A percentile compares a stretch with the other conserved stretches of the same genome.
These are phyloP conservation scores for Sarcophaga subvicina DNA, from an alignment of 2,888 invertebrate species.

Conservation along the genomic window DNA sequence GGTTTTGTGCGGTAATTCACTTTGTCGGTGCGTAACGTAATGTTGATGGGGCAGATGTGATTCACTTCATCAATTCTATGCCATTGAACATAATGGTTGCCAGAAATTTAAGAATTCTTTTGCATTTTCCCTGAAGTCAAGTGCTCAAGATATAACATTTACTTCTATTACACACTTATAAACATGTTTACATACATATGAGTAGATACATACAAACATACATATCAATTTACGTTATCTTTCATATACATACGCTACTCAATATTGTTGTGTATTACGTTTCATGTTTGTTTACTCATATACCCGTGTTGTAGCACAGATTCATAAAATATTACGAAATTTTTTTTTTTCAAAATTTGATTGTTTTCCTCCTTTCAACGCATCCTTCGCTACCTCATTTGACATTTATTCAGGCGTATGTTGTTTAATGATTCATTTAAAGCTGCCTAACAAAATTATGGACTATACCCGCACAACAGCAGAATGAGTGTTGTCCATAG, in stretches of 20 bases:
- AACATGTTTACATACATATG: not conserved
- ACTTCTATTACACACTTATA: not conserved
- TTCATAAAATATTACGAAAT: slow-evolving; percentile 4
- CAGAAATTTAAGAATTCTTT: slow-evolving; percentile 8
- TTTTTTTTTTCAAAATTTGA: slow-evolving; percentile 3
- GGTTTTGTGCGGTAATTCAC: slow-evolving; percentile 32
- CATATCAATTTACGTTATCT: not conserved
- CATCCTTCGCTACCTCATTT: not conserved
- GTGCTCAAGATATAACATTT: not conserved
- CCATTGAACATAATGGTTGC: slow-evolving; percentile 21
- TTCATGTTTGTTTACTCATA: not conserved
- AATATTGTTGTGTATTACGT: slow-evolving; percentile 3
- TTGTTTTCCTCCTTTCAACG: not conserved
- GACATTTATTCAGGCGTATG: not conserved
- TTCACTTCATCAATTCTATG: slow-evolving; percentile 23
- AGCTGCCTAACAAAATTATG: not conserved
- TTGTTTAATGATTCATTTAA: slow-evolving; percentile 5
- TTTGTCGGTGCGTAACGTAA: slow-evolving; percentile 27
- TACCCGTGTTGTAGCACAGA: not conserved
- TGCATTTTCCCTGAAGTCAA: not conserved
- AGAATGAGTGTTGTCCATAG: not conserved
- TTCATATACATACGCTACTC: not conserved
- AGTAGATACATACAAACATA: not conserved
- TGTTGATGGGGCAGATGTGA: slow-evolving; percentile 29
- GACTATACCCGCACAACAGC: not conserved